phyloP scores from a whole-genome alignment of 2,113 vertebrate genomes.

The Azemiops feae region DNA sequence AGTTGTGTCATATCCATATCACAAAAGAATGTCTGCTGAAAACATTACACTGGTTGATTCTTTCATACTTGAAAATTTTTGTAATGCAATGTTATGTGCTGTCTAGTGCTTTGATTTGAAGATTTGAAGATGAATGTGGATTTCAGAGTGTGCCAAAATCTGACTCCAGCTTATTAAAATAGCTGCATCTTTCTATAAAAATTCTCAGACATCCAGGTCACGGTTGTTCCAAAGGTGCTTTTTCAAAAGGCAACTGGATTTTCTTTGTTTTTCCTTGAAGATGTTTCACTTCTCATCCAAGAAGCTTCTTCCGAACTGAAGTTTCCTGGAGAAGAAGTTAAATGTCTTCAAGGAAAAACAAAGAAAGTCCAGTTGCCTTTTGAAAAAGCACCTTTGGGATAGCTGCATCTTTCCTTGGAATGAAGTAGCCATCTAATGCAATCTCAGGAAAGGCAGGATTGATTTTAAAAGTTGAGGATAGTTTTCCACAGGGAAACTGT shows the following conservation, averaged over 20 bases:
- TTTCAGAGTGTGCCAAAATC: not conserved
- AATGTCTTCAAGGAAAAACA: not conserved
- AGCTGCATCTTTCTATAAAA: not conserved
- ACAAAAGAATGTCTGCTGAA: slow-evolving; percentile 15
- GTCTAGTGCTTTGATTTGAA: not conserved
- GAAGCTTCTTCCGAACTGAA: not conserved
- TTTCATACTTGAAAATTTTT: not conserved
- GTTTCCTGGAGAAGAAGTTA: not conserved
- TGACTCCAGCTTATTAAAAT: not conserved
- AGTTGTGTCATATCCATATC: not conserved
- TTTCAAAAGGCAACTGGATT: not conserved
- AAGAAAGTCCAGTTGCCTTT: not conserved
- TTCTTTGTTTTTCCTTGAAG: not conserved
- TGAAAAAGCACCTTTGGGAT: not conserved
- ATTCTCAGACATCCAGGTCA: not conserved
- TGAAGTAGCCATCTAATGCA: not conserved
- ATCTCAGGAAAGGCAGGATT: not conserved
- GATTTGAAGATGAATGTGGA: not conserved
- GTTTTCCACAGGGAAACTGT: not conserved
- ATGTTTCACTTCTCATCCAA: not conserved
- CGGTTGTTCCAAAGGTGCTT: not conserved
- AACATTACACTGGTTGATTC: not conserved
- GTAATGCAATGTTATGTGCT: not conserved
- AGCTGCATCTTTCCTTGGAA: not conserved
- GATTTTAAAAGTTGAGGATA: not conserved